Conservation (phyloP, 2,888 invertebrate species). For the Gymnoscelis rufifasciata region DNA sequence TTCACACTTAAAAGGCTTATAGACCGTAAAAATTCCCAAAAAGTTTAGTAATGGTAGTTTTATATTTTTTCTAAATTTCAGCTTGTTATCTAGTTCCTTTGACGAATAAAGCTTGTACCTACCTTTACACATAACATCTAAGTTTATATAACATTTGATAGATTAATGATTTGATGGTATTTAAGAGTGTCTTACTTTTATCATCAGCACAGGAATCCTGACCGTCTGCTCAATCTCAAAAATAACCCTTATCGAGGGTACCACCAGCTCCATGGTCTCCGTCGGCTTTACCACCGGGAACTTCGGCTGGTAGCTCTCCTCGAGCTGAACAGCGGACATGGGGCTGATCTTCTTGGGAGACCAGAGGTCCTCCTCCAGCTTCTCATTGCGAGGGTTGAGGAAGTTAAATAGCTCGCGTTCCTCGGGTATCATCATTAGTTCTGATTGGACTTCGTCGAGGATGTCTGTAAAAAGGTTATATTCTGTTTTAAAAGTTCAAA, state of each 20-base stretch:
- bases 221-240: constrained; percentile 81
- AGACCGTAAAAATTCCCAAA: too few relatives aligned
- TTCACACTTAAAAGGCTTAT: too few relatives aligned
- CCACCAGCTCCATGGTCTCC: constrained; percentile 72
- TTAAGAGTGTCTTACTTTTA: constrained; percentile 56
- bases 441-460: constrained; percentile 65
- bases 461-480: constrained; percentile 55
- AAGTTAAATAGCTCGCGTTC: constrained; percentile 75
- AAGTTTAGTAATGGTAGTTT: too few relatives aligned
- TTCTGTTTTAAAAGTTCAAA: too few relatives aligned
- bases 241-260: constrained; percentile 80
- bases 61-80: too few relatives aligned
- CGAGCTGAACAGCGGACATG: constrained; percentile 43
- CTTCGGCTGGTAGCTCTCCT: constrained; percentile 59
- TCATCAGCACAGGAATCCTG: constrained; percentile 57
- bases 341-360: constrained; percentile 82
- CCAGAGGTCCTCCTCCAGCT: constrained; percentile 83
- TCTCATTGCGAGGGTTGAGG: constrained; percentile 57
- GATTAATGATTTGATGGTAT: too few relatives aligned
- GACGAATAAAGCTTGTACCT: too few relatives aligned
- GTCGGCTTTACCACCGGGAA: constrained; percentile 59
- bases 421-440: constrained; percentile 57
- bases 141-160: too few relatives aligned
- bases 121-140: too few relatives aligned
- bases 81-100: too few relatives aligned